A percentile compares a stretch with the other conserved stretches of the same genome.
Evolutionary conservation across 2,888 invertebrate species (phyloP).

Genomic region (Brachyptera putata): DNA sequence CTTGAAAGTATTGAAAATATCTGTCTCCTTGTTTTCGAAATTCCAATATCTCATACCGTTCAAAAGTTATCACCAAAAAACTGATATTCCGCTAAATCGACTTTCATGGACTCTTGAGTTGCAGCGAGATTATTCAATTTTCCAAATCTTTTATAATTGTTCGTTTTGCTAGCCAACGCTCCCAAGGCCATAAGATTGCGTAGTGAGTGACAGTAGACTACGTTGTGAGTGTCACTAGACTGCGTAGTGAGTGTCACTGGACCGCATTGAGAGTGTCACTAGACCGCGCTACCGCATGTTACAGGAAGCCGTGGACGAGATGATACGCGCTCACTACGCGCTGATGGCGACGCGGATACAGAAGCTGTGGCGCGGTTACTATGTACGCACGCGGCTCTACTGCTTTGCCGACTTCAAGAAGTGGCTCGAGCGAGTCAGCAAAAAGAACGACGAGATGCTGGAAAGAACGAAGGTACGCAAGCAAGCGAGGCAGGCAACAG

Average conservation of each 20-base stretch:
- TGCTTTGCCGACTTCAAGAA: constrained; percentile 27
- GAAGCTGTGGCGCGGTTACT: constrained; percentile 42
- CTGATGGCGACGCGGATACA: constrained; percentile 42
- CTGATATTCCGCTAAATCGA: too few relatives aligned
- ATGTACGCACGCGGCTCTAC: constrained; percentile 33
- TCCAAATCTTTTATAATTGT: too few relatives aligned
- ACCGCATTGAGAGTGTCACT: too few relatives aligned
- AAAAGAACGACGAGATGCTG: constrained; percentile 35
- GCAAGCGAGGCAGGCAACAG: too few relatives aligned
- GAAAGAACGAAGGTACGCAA: constrained; percentile 36
- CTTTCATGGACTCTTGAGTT: too few relatives aligned
- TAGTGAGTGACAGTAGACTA: neutral
- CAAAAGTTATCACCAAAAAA: too few relatives aligned
- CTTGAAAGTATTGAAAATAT: too few relatives aligned
- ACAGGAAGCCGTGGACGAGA: constrained; percentile 6
- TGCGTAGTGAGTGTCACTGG: neutral
- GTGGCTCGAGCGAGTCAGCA: constrained; percentile 36
- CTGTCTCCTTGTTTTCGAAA: too few relatives aligned
- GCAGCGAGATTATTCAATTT: too few relatives aligned
- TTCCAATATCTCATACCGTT: too few relatives aligned
- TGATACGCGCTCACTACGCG: constrained; percentile 36
- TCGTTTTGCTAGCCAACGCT: neutral
- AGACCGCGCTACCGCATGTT: too few relatives aligned
- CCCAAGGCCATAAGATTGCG: neutral
- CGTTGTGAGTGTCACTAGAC: neutral